Evolutionary conservation across 2,113 vertebrate species (phyloP).

Genomic region (Pseudorectes ferrugineus): DNA sequence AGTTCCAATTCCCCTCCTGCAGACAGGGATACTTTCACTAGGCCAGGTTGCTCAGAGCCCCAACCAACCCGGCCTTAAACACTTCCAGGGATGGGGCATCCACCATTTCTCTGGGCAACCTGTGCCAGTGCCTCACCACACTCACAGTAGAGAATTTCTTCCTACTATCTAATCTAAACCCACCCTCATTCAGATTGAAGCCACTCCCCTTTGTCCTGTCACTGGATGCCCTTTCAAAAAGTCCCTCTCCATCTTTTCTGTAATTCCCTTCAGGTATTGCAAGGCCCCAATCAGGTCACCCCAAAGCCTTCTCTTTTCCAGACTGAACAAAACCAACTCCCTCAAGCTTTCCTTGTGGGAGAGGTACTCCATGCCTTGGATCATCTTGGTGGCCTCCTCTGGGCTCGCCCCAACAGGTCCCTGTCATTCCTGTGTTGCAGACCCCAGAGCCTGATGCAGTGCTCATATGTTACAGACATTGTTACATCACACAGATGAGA

Average conservation of each 20-base stretch:
- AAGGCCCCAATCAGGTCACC: not conserved
- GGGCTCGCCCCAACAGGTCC: not conserved
- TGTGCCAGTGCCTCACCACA: not conserved
- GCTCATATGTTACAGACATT: not conserved
- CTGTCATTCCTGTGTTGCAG: not conserved
- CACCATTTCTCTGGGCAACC: not conserved
- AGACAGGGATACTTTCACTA: not conserved
- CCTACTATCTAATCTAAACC: not conserved
- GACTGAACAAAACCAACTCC: not conserved
- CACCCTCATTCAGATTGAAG: not conserved
- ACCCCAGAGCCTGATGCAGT: not conserved
- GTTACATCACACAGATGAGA: not conserved
- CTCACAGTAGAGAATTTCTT: not conserved
- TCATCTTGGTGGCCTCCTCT: not conserved
- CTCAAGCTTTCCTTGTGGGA: not conserved
- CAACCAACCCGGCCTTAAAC: not conserved
- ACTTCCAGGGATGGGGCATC: not conserved
- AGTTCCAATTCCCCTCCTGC: not conserved
- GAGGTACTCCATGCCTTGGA: not conserved
- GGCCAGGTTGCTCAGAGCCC: not conserved
- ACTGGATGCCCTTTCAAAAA: not conserved
- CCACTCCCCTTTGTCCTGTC: not conserved
- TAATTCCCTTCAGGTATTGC: not conserved
- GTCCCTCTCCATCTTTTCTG: not conserved
- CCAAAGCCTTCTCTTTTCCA: not conserved